Base-by-base conservation (phyloP, 2,888 invertebrate genomes). In the Pachydiplax longipennis region DNA sequence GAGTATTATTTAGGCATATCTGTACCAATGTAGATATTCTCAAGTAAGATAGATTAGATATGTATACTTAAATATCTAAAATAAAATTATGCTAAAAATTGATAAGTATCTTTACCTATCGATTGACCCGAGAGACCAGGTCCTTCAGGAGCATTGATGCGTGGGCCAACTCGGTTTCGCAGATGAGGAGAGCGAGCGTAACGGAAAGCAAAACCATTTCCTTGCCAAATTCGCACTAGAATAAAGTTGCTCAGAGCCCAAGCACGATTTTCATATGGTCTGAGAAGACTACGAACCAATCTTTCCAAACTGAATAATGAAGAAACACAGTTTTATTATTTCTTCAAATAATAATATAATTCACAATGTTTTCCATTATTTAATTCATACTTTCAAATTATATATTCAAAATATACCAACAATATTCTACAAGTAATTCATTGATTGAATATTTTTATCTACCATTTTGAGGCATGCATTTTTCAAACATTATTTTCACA, bases 221-320 rank as follows among this genome's bases (percentile, higher is more conserved):
- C 98, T 93, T 97, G 96, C 98, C 98, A 98, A 93, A 98, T 97
- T 90, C 97, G 94, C 31, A 97, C 96, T 73, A 98, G 94, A 91
- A 98, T 96, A 97, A 97, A 98, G 94, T 98, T 98, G 90, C 97
- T 97, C 93, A 97, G 97, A 25, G 97, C 97, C 97, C 97, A 96
- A 1, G 97, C 97, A 61, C 97, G 95, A 93, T 97, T 97, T 93
- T 97, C 97, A 93, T 97, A 97, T 0, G 97, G 97, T 12, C 96
- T 95, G 40, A 98, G 94, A 91, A 98, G 94, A 91, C 96, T 96
- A 65, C 95, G 95, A 0, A 97, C 95, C 94, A 98, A 95, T 73
- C 94, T 94, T 92, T 95, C 93, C 92, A 96, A 96, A 91, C 96
- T 96, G 93, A 10, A 92, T 92, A 37, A 81, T 81, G 82, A 90